Conservation (phyloP, 2,797 vertebrate species). For the Chelidonichthys spinosus region DNA sequence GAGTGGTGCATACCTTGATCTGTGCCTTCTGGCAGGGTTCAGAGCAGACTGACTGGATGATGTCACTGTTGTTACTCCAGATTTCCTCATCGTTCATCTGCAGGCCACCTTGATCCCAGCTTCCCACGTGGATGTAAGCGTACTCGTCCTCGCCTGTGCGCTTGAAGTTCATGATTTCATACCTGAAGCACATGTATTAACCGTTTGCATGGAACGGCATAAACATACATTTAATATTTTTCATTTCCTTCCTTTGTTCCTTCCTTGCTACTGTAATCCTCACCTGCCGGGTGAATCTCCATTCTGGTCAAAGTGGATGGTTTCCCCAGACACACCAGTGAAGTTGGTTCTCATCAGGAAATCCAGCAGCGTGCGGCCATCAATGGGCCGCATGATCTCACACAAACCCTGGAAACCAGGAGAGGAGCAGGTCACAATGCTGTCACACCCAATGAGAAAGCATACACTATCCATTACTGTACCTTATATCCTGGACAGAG, state of each 20-base stretch:
- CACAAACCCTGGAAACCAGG: slow-evolving; percentile 88
- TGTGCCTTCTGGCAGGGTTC: slow-evolving; percentile 97
- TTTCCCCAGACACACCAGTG: slow-evolving; percentile 93
- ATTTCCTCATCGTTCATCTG: slow-evolving; percentile 98
- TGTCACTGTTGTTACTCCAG: slow-evolving; percentile 90
- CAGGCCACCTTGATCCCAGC: slow-evolving; percentile 97
- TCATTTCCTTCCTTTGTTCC: not conserved
- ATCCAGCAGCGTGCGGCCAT: slow-evolving; percentile 94
- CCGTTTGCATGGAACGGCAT: slow-evolving; percentile 1
- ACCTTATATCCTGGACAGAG: slow-evolving; percentile 91
- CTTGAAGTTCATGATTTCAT: slow-evolving; percentile 99
- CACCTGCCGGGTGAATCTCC: slow-evolving; percentile 98
- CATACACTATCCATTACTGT: not conserved
- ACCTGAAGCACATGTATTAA: slow-evolving; percentile 80
- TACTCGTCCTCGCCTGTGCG: slow-evolving; percentile 91
- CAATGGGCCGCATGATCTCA: slow-evolving; percentile 93
- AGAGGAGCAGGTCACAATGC: not conserved
- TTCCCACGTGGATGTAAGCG: slow-evolving; percentile 96
- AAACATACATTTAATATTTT: not conserved
- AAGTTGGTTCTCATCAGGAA: slow-evolving; percentile 98
- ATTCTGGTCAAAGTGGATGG: slow-evolving; percentile 95
- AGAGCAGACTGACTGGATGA: slow-evolving; percentile 96
- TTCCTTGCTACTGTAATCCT: not conserved
- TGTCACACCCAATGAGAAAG: not conserved
- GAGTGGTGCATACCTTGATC: slow-evolving; percentile 89